phyloP scores from a whole-genome alignment of 2,797 vertebrate species.

The Periophthalmus magnuspinnatus region DNA sequence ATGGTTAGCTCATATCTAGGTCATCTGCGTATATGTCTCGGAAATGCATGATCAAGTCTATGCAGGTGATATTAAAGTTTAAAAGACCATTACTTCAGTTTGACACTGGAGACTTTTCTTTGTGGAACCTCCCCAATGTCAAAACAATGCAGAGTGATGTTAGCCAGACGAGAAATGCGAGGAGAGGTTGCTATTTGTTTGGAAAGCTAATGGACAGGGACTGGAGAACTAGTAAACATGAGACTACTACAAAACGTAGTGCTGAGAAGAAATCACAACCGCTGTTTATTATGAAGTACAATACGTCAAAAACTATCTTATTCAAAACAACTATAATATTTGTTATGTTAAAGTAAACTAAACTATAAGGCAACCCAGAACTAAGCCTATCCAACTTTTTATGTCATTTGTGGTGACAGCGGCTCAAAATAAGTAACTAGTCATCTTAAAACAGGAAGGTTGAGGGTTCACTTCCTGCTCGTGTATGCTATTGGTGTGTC shows the following conservation, averaged over 20 bases:
- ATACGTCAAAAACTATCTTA: no score
- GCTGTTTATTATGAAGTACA: no score
- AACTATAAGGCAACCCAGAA: no score
- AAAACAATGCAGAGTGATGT: conserved; percentile 58
- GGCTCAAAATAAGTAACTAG: no score
- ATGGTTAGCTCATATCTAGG: conserved; percentile 26
- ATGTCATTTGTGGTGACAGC: no score
- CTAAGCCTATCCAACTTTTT: no score
- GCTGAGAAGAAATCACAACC: not conserved
- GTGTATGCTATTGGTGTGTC: not conserved
- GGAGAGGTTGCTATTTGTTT: conserved; percentile 28
- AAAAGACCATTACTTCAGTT: conserved; percentile 12
- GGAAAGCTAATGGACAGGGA: conserved; percentile 1
- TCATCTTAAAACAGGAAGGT: no score
- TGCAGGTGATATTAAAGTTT: conserved; percentile 27
- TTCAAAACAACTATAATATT: no score
- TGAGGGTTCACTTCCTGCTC: not conserved
- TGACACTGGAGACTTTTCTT: conserved; percentile 18
- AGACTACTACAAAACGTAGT: not conserved
- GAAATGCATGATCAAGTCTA: conserved; percentile 20
- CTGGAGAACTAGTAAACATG: not conserved
- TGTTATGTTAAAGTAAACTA: no score
- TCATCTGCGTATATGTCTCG: conserved; percentile 23
- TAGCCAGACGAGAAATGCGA: conserved; percentile 30
- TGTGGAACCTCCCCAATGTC: conserved; percentile 57